Evolutionary conservation across 2,113 vertebrate genomes (phyloP), one percentile per base, ranked within the genome.

Genomic region (Candoia aspera): DNA sequence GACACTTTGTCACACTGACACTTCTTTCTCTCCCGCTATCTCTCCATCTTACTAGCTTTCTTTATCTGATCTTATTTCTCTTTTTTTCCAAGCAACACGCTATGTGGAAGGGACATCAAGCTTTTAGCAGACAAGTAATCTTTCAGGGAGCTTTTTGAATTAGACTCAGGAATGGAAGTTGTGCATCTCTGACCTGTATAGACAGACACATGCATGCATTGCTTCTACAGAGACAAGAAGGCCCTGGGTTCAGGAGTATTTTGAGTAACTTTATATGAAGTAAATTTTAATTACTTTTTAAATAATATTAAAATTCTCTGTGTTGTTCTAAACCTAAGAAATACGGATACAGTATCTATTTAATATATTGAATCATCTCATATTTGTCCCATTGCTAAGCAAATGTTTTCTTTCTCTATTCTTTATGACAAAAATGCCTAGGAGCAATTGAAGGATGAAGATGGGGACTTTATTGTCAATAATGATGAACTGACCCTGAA

Each of bases 391-490:
- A 88, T 33, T 58, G 55, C 59, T 88, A 24, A 54, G 8, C 53
- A 68, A 33, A 33, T 10, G 3, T 19, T 42, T 24, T 60, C 1
- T 53, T 59, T 83, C 13, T 10, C 9, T 37, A 49, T 93, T 88
- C 23, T 83, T n/a, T 29, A 89, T 89, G 4, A 29, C 53, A 23
- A 37, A 91, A 91, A 86, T 68, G 91, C 85, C 33, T 92, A 98
- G 97, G 97, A 98, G 11, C 95, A 95, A 0, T 91, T 95, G 12
- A 98, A 98, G 94, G 96, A 97, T 8, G 97, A 96, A 0, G 97
- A 97, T 46, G 95, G 90, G 15, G 97, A 97, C 91, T 97, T 92
- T 83, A 98, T 98, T 26, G 96, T 98, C 57, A 96, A 87, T 88
- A 96, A 97, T 1, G 97, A 98, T 3, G 97, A 98, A 89, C 2